These are phyloP conservation scores for Percopsis omiscomaycus DNA, from an alignment of 2,797 vertebrate genomes.

Conservation along the genomic window DNA sequence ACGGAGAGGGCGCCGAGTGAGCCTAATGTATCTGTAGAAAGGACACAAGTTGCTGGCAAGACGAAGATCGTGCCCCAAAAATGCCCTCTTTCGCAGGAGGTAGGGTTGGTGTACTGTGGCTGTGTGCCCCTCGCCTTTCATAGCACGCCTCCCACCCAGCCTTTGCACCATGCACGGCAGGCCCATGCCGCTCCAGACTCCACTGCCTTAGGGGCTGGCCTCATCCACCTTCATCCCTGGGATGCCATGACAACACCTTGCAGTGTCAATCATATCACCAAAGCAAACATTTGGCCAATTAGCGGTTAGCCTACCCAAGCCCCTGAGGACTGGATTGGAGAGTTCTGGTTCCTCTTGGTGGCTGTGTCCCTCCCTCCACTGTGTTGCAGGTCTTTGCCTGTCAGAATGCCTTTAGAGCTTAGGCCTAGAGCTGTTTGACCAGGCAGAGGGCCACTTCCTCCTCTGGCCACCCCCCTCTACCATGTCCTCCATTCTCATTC, in stretches of 20 bases:
- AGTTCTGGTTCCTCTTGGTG: constrained; percentile 7
- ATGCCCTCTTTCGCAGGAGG: constrained; percentile 58
- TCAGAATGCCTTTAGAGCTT: constrained; percentile 22
- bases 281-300: background rate
- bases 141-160: constrained; percentile 15
- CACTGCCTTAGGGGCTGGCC: constrained; percentile 53
- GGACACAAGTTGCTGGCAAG: constrained; percentile 22
- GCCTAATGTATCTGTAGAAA: constrained; percentile 9
- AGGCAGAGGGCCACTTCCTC: constrained; percentile 2
- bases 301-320: constrained; percentile 23
- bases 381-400: constrained; percentile 3
- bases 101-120: constrained; percentile 55
- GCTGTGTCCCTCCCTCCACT: background rate
- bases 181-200: constrained; percentile 27
- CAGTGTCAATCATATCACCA: constrained; percentile 9
- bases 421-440: constrained; percentile 1
- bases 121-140: constrained; percentile 23
- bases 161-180: background rate
- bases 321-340: constrained; percentile 64
- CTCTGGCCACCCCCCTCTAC: background rate
- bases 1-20: background rate
- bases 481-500: constrained; percentile 16
- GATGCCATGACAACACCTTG: background rate
- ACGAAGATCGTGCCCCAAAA: constrained; percentile 33
- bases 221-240: background rate